A percentile compares a stretch with the other conserved stretches of the same genome.
Conservation (phyloP, 2,113 vertebrate genomes). For the Hymenochirus boettgeri region DNA sequence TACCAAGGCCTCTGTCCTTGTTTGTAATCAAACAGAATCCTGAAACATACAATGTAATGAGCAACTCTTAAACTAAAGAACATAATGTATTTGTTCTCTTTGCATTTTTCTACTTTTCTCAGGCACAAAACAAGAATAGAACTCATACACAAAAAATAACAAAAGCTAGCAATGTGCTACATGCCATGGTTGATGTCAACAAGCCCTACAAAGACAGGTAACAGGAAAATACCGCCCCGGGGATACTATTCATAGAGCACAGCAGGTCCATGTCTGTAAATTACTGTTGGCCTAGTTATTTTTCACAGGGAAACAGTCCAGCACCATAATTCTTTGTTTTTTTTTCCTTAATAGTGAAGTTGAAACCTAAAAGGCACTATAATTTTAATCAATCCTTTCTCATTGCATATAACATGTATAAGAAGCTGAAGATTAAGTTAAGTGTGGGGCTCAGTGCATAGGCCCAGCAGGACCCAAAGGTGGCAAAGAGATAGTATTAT, state of each 20-base stretch:
- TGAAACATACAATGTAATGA: too few relatives aligned
- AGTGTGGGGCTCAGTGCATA: slow-evolving; percentile 65
- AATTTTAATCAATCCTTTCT: slow-evolving; percentile 81
- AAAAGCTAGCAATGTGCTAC: slow-evolving; percentile 49
- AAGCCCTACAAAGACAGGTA: slow-evolving; percentile 62
- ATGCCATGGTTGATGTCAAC: slow-evolving; percentile 64
- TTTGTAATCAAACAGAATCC: too few relatives aligned
- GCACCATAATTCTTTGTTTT: slow-evolving; percentile 58
- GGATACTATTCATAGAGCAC: slow-evolving; percentile 59
- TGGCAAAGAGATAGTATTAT: slow-evolving; percentile 66
- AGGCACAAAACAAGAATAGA: slow-evolving; percentile 39
- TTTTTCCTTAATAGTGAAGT: slow-evolving; percentile 72
- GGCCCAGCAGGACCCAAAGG: slow-evolving; percentile 57
- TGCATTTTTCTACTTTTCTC: slow-evolving; percentile 43
- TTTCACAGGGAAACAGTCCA: slow-evolving; percentile 59
- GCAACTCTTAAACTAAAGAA: too few relatives aligned
- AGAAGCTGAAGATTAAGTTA: slow-evolving; percentile 74
- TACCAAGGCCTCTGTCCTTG: too few relatives aligned
- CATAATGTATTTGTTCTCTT: slow-evolving; percentile 32
- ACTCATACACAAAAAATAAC: slow-evolving; percentile 14
- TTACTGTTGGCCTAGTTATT: slow-evolving; percentile 72
- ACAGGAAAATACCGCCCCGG: slow-evolving; percentile 62
- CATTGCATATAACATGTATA: slow-evolving; percentile 64
- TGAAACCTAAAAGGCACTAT: slow-evolving; percentile 79
- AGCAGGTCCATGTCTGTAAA: slow-evolving; percentile 63